A percentile compares a stretch with the other conserved stretches of the same genome.
These are phyloP conservation scores for Oryzias sinensis DNA, from an alignment of 2,797 vertebrate species.

Conservation along the genomic window DNA sequence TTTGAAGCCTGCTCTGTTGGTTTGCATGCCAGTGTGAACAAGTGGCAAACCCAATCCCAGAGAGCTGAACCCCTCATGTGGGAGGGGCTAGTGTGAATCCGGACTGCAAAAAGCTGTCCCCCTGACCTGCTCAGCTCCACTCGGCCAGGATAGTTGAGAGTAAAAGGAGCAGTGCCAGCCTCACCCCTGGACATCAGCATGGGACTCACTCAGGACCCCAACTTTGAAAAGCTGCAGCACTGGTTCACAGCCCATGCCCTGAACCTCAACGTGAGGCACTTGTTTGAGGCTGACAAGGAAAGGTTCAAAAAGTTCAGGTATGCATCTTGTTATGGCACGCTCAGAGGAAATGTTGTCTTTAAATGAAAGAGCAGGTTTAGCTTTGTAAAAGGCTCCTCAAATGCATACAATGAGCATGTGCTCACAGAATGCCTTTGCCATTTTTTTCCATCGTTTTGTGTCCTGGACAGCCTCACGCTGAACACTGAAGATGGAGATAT, in stretches of 20 bases:
- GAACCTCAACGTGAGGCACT: slow-evolving; percentile 84
- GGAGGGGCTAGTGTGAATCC: slow-evolving; percentile 55
- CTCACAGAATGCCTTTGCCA: not conserved
- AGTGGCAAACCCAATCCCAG: slow-evolving; percentile 16
- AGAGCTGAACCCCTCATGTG: slow-evolving; percentile 51
- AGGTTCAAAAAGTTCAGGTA: slow-evolving; percentile 91
- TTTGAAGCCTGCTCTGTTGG: slow-evolving; percentile 5
- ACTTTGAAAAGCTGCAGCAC: slow-evolving; percentile 85
- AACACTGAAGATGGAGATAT: slow-evolving; percentile 89
- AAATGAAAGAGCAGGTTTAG: not conserved
- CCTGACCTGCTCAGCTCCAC: slow-evolving; percentile 40
- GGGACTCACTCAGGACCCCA: slow-evolving; percentile 83
- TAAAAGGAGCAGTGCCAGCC: slow-evolving; percentile 50
- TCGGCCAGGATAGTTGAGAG: slow-evolving; percentile 56
- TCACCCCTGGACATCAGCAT: slow-evolving; percentile 61
- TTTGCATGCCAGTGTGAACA: slow-evolving; percentile 18
- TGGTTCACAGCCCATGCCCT: slow-evolving; percentile 82
- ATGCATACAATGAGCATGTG: too few relatives aligned
- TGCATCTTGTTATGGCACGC: not conserved
- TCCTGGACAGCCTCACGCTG: slow-evolving; percentile 78
- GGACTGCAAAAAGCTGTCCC: slow-evolving; percentile 58
- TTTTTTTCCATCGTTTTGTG: not conserved
- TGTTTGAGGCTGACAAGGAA: slow-evolving; percentile 86
- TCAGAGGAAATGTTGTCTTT: not conserved
- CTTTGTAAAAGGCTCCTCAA: not conserved